A percentile compares a stretch with the other conserved stretches of the same genome.
These are phyloP conservation scores for Bos javanicus DNA, from an alignment of 2,113 vertebrate species.

Conservation along the genomic window DNA sequence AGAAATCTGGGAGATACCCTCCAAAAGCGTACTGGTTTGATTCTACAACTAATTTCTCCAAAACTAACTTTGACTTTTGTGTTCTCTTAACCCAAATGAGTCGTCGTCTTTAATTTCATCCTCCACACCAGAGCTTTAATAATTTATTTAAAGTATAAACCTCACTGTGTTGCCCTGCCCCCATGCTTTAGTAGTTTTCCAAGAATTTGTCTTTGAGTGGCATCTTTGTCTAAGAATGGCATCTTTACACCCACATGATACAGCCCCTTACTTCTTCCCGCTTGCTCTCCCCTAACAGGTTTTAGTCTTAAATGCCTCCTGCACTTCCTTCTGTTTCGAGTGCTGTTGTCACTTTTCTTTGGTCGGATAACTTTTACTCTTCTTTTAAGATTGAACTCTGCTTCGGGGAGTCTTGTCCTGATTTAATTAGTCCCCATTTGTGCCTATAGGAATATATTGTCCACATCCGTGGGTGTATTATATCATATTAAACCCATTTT, in stretches of 20 bases:
- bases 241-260: background rate
- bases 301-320: background rate
- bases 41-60: background rate
- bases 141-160: conserved; percentile 2
- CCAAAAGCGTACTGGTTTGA: background rate
- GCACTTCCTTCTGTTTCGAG: background rate
- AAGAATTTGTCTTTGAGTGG: background rate
- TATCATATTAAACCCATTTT: background rate
- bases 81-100: background rate
- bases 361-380: background rate
- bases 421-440: background rate
- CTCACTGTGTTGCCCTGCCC: background rate
- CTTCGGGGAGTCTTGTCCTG: background rate
- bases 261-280: background rate
- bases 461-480: background rate
- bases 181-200: background rate
- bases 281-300: background rate
- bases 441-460: background rate
- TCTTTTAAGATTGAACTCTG: background rate
- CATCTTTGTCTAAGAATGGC: background rate
- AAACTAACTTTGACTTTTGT: conserved; percentile 30
- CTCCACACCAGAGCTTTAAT: background rate
- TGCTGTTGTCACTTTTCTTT: background rate
- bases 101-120: conserved; percentile 11
- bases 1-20: background rate